phyloP scores from a whole-genome alignment of 2,797 vertebrate species.

The Falco biarmicus region DNA sequence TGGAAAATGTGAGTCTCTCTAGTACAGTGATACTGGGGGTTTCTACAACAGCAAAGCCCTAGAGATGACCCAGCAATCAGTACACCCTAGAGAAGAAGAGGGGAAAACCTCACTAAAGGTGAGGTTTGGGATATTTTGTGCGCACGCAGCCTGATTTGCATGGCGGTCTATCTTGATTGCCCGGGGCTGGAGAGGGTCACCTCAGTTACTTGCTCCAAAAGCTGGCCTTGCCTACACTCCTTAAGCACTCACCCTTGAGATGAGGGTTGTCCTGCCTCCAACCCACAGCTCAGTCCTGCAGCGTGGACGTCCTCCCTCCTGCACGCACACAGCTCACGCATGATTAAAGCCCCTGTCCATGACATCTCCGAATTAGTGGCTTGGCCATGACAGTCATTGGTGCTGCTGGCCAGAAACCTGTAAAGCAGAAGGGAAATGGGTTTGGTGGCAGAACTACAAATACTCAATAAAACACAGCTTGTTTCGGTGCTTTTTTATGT shows the following conservation, averaged over 20 bases:
- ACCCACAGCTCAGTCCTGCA: background rate
- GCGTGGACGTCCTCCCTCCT: background rate
- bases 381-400: background rate
- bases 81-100: background rate
- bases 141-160: rapidly evolving
- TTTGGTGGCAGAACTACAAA: constrained; percentile 66
- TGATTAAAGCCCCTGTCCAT: background rate
- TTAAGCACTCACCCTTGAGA: background rate
- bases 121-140: background rate
- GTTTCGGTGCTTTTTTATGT: constrained; percentile 42
- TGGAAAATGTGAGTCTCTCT: background rate
- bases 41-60: background rate
- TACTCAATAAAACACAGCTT: constrained; percentile 36
- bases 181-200: background rate
- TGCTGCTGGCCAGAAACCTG: constrained; percentile 61
- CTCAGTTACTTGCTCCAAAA: background rate
- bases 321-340: rapidly evolving
- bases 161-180: rapidly evolving
- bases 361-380: background rate
- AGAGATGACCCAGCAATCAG: background rate
- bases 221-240: background rate
- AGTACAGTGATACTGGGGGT: rapidly evolving
- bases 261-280: background rate
- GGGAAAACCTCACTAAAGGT: background rate
- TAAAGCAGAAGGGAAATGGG: constrained; percentile 49